Evolutionary conservation across 2,797 vertebrate species (phyloP).

Genomic region (Oreortyx pictus): DNA sequence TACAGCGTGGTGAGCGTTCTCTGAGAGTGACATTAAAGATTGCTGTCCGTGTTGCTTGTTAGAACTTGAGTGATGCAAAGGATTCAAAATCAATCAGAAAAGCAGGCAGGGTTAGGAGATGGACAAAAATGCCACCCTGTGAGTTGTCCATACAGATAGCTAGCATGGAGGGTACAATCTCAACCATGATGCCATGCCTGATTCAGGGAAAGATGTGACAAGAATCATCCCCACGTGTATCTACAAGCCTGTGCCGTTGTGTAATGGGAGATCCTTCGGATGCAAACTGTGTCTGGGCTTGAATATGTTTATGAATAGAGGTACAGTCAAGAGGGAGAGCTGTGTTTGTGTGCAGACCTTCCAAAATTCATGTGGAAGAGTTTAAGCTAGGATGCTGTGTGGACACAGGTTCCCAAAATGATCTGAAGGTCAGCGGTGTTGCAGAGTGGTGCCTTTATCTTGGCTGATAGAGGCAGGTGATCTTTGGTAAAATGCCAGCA

Average conservation of each 20-base stretch:
- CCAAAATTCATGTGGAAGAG: neutral
- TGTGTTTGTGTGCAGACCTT: neutral
- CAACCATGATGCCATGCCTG: neutral
- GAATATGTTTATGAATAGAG: neutral
- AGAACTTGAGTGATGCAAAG: neutral
- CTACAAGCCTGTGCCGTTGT: neutral
- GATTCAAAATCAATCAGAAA: conserved; percentile 10
- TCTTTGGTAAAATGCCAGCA: neutral
- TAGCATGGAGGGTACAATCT: neutral
- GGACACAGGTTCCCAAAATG: neutral
- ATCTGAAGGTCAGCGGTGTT: neutral
- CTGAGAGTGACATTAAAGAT: neutral
- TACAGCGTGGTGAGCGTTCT: neutral
- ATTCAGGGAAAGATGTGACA: fast-evolving
- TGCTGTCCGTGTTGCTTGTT: neutral
- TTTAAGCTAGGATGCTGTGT: neutral
- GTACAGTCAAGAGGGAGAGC: neutral
- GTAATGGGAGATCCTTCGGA: neutral
- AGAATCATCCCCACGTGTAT: neutral
- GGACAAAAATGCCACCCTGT: neutral
- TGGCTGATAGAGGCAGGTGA: neutral
- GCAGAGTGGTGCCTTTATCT: neutral
- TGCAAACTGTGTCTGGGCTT: neutral
- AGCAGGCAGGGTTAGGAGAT: neutral
- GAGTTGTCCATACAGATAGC: neutral